Base-by-base conservation (phyloP, 2,888 invertebrate genomes). In the Ochropleura plecta region DNA sequence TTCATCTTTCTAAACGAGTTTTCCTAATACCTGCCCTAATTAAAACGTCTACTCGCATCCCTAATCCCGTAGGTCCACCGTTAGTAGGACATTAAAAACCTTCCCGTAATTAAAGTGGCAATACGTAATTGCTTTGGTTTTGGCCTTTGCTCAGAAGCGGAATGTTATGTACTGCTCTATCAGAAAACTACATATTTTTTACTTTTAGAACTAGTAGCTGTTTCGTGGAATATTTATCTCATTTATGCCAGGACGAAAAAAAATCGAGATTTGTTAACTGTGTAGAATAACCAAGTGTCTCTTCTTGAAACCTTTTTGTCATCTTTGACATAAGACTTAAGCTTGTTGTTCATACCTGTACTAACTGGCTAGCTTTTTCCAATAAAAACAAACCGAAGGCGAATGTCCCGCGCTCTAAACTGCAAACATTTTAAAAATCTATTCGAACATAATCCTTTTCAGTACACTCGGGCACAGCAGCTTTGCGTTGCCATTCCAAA, bases 361-460 rank as follows among this genome's bases (percentile, higher is more conserved):
- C 79, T 65, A 64, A 65, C 68, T 69, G 30, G 10, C 68, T 73
- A 49, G 40, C 48, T 62, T 70, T 73, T 16, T 75, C 44, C 59
- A 72, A 70, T 67, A 64, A 71, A 79, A 84, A 71, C 63, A 51
- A 63, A 72, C 59, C 59, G n/a, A 49, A 76, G 49, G 55, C 67
- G 59, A 75, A 73, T 73, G n/a, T 46, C 63, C 44, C 51, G 20
- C 20, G 16, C 44, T 76, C 64, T 74, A 70, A 84, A 63, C 82
- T 73, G 73, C 85, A 73, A 77, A 67, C 62, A 76, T 84, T 82
- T 76, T 49, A 77, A 81, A 82, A 84, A 73, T 71, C 73, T 76
- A 66, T 82, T 81, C 77, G 73, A 69, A 81, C 59, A 83, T 84
- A 84, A 85, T 84, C 86, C 79, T 51, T 82, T 78, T 84, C 76